A percentile compares a stretch with the other conserved stretches of the same genome.
phyloP scores from a whole-genome alignment of 2,113 vertebrate genomes.

The Poicephalus meyeri region DNA sequence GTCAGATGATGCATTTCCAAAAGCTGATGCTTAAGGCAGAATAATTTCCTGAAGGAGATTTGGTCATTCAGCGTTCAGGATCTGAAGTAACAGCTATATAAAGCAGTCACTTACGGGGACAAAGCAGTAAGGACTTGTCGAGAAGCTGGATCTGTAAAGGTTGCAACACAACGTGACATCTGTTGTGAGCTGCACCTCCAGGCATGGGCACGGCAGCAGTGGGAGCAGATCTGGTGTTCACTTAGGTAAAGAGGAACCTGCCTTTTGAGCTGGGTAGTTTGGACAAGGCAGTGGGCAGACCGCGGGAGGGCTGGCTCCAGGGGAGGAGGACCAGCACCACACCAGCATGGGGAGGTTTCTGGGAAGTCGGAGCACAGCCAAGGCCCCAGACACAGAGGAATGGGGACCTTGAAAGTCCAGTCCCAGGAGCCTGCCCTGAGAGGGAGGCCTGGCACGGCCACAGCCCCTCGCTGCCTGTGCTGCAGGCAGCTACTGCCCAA shows the following conservation, averaged over 20 bases:
- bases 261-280: neutral
- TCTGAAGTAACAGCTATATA: neutral
- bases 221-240: fast-evolving
- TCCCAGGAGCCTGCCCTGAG: neutral
- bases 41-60: slow-evolving; percentile 4
- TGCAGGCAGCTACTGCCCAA: neutral
- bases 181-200: fast-evolving
- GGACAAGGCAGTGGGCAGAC: neutral
- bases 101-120: neutral
- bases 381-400: neutral
- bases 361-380: neutral
- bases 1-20: neutral
- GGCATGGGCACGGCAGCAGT: fast-evolving
- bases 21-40: neutral
- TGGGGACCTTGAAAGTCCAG: neutral
- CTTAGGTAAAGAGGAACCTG: neutral
- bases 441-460: neutral
- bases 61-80: neutral
- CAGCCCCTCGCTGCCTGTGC: neutral
- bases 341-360: fast-evolving
- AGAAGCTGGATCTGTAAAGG: neutral
- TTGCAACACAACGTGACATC: neutral
- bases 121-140: neutral
- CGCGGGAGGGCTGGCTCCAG: fast-evolving
- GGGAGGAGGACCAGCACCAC: neutral